Evolutionary conservation across 1,140 invertebrate genomes (phyloP).

Genomic region (Proctacanthus coquilletti): DNA sequence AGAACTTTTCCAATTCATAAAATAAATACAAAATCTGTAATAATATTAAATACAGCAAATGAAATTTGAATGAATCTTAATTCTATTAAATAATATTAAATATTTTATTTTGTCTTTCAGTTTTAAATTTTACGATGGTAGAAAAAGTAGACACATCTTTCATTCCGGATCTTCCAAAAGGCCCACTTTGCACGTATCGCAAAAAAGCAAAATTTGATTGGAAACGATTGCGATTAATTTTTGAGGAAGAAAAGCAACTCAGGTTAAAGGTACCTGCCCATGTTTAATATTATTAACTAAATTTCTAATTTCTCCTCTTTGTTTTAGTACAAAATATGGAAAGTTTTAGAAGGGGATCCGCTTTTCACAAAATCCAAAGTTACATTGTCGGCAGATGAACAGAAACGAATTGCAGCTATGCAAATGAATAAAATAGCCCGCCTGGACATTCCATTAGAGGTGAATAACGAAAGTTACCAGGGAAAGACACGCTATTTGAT

Average conservation of each 20-base stretch:
- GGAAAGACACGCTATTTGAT: constrained; percentile 51
- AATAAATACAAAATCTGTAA: too few relatives aligned
- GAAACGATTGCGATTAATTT: constrained; percentile 55
- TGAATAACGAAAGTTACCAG: constrained; percentile 41
- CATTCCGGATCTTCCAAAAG: constrained; percentile 41
- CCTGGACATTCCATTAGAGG: constrained; percentile 39
- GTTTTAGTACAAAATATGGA: constrained; percentile 65
- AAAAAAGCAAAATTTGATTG: constrained; percentile 60
- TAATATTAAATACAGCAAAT: too few relatives aligned
- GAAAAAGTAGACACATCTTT: constrained; percentile 29
- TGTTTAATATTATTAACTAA: background rate
- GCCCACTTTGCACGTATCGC: constrained; percentile 57
- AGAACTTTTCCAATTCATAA: too few relatives aligned
- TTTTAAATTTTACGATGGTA: too few relatives aligned
- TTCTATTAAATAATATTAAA: too few relatives aligned
- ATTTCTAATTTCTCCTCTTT: constrained; percentile 10
- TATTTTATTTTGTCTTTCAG: too few relatives aligned
- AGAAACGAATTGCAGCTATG: constrained; percentile 42
- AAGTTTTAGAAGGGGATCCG: constrained; percentile 63
- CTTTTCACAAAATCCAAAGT: constrained; percentile 46
- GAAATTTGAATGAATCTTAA: too few relatives aligned
- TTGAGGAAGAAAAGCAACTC: constrained; percentile 54
- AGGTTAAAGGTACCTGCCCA: constrained; percentile 46
- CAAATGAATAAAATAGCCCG: constrained; percentile 41
- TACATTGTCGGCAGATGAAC: constrained; percentile 53